Evolutionary conservation across 1,140 invertebrate genomes (phyloP).

Genomic region (Drosophila ogumai): DNA sequence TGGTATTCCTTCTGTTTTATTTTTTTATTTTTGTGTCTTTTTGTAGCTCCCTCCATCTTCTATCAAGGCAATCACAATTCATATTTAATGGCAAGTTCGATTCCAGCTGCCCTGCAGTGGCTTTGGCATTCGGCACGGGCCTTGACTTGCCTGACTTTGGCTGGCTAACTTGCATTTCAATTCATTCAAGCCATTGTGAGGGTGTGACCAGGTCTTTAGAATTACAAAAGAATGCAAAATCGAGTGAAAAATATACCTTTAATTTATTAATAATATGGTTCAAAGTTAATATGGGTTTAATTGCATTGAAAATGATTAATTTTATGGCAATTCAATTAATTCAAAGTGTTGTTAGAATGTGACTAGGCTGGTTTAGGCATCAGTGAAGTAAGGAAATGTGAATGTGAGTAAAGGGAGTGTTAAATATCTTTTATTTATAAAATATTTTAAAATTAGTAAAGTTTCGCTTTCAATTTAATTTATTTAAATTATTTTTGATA

Average conservation of each 20-base stretch:
- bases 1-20: background rate
- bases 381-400: no score
- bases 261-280: background rate
- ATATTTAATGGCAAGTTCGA: conserved; percentile 54
- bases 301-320: background rate
- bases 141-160: conserved; percentile 38
- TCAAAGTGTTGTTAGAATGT: background rate
- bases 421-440: background rate
- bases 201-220: conserved; percentile 19
- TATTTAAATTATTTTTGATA: background rate
- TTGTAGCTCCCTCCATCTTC: conserved; percentile 11
- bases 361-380: background rate
- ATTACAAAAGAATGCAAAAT: background rate
- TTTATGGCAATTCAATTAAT: background rate
- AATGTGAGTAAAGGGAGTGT: no score
- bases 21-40: background rate
- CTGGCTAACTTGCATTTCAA: conserved; percentile 43
- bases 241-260: background rate
- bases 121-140: conserved; percentile 39
- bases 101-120: conserved; percentile 42
- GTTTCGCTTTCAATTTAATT: no score
- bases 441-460: background rate
- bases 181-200: conserved; percentile 16
- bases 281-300: background rate
- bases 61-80: conserved; percentile 47